These are phyloP conservation scores for Phortica okadai DNA, from an alignment of 2,888 invertebrate genomes.

Conservation along the genomic window DNA sequence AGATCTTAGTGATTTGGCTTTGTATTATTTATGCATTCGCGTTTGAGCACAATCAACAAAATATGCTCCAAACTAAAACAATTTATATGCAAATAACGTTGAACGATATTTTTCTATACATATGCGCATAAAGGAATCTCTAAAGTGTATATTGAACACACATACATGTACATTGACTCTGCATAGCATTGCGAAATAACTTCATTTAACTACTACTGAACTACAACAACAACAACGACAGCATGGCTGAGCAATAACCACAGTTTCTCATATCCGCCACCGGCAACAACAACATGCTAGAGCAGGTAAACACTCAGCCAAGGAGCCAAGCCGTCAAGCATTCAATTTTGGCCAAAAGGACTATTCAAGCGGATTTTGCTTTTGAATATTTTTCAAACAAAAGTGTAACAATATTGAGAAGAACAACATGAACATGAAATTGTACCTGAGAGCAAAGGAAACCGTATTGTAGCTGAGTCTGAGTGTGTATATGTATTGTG, in stretches of 20 bases:
- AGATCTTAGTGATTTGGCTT: background rate
- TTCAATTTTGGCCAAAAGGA: background rate
- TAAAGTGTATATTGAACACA: background rate
- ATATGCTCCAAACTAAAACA: constrained; percentile 5
- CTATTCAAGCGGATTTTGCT: background rate
- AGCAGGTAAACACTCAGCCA: no score
- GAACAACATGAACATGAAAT: no score
- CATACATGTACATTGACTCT: background rate
- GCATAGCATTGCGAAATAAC: background rate
- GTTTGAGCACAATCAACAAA: background rate
- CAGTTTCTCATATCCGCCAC: constrained; percentile 11
- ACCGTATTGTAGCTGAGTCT: no score
- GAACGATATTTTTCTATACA: constrained; percentile 4
- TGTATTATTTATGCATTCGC: background rate
- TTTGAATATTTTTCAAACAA: constrained; percentile 5
- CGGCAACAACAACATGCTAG: background rate
- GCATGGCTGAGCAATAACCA: background rate
- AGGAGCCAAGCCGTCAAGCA: background rate
- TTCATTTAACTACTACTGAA: background rate
- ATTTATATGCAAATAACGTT: constrained; percentile 21
- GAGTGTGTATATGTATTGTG: no score
- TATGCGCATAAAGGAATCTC: background rate
- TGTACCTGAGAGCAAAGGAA: no score
- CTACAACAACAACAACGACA: no score
- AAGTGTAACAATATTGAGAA: no score